phyloP scores from a whole-genome alignment of 2,888 invertebrate species.

The Prenolepis imparis region DNA sequence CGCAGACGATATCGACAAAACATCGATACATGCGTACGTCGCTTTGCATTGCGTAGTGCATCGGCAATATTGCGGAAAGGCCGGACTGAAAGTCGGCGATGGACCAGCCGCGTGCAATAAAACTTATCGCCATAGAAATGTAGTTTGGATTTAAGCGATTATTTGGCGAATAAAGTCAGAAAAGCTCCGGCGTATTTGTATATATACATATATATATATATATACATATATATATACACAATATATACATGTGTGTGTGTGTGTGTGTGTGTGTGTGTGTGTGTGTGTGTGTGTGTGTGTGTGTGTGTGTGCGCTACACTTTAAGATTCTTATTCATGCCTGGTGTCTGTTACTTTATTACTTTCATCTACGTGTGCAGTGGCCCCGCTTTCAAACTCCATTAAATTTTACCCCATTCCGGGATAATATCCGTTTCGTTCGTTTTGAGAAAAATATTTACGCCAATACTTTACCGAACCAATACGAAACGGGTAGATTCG shows the following conservation, averaged over 20 bases:
- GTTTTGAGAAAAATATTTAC: conserved; percentile 44
- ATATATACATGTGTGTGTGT: too few relatives aligned
- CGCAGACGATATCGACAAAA: conserved; percentile 32
- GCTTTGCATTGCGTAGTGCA: conserved; percentile 62
- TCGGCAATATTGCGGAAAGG: conserved; percentile 42
- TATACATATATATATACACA: too few relatives aligned
- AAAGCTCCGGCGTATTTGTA: conserved; percentile 29
- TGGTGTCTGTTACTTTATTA: conserved; percentile 63
- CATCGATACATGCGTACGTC: conserved; percentile 56
- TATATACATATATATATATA: too few relatives aligned
- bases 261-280: too few relatives aligned
- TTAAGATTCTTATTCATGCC: conserved; percentile 62
- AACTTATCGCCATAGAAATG: conserved; percentile 52
- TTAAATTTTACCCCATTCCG: conserved; percentile 49
- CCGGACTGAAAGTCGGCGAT: conserved; percentile 31
- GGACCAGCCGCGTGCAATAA: conserved; percentile 56
- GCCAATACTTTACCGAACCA: conserved; percentile 19
- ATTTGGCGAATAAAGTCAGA: conserved; percentile 55
- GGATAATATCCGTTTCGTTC: conserved; percentile 5
- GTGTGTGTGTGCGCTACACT: background rate
- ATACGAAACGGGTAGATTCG: background rate
- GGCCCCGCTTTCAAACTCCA: conserved; percentile 50
- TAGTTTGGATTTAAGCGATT: conserved; percentile 65
- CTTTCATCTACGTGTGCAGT: conserved; percentile 46
- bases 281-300: background rate